Conservation (phyloP, 2,797 vertebrate species). For the Rhincodon typus region DNA sequence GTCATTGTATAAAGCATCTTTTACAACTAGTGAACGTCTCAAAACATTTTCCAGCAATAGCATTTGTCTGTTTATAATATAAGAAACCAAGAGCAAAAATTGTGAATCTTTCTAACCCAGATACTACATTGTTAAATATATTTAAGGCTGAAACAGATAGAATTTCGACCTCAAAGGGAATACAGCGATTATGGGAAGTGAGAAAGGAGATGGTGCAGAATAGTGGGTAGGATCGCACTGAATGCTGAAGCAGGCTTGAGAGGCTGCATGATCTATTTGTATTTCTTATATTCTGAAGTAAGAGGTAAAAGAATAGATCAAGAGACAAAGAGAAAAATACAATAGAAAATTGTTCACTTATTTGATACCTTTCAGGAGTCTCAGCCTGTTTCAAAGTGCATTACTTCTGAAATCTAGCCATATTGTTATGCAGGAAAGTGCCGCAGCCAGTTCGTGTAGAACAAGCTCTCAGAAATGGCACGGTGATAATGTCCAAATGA, state of each 20-base stretch:
- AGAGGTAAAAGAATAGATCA: neutral
- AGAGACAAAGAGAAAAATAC: neutral
- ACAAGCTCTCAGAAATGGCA: neutral
- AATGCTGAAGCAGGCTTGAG: neutral
- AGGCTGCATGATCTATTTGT: neutral
- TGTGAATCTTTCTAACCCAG: neutral
- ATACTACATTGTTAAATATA: neutral
- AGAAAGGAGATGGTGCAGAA: neutral
- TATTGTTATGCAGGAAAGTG: neutral
- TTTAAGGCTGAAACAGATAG: neutral
- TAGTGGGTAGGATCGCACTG: neutral
- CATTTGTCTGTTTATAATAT: neutral
- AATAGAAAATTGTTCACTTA: neutral
- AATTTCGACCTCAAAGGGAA: neutral
- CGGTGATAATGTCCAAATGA: neutral
- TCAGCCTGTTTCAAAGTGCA: neutral
- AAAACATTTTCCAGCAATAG: neutral
- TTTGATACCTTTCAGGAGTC: neutral
- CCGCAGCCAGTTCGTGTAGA: neutral
- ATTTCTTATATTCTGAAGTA: neutral
- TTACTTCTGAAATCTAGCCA: neutral
- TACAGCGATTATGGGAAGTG: neutral
- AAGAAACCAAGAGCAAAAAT: neutral
- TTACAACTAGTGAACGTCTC: neutral
- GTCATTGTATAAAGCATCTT: neutral